Base-by-base conservation (phyloP, 2,888 invertebrate species). In the Thalpophila matura region DNA sequence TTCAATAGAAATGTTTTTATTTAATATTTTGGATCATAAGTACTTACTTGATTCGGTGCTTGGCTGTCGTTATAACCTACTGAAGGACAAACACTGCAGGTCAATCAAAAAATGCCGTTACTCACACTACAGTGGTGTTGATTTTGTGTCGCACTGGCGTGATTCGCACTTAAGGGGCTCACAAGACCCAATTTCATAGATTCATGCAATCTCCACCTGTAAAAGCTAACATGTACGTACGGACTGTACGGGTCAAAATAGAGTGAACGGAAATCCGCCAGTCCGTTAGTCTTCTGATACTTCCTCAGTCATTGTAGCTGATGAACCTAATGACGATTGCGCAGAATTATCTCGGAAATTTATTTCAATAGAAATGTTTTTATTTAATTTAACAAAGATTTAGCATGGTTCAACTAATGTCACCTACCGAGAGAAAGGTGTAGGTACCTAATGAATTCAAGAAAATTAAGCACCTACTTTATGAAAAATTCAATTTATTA, bases 61-160 rank as follows among this genome's bases (percentile, higher is more conserved):
- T 49, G 4, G n/a, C 16, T 46, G 29, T 26, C 26, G 50, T 18
- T 18, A 6, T 55, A 31, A 62, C 63, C 50, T n/a, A 64, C 42
- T 42, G n/a, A 24, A 33, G 22, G 16, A 51, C 5, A 42, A 47
- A 40, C 18, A 24, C 26, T 49, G 35, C 46, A 67, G 10, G 51
- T 51, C 27, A 24, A 47, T 56, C 55, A 43, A 55, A 38, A n/a
- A 37, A 16, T 33, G 0, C 55, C 71, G 71, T 56, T 51, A 37
- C 7, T 18, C 14, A 14, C 1, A 4, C 33, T 38, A 63, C 55
- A 18, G 64, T 55, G 24, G 37, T n/a, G 43, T 40, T 14, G 3
- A 47, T 47, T 43, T 37, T 29, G n/a, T n/a, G n/a, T n/a, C n/a
- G n/a, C n/a, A n/a, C n/a, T n/a, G n/a, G n/a, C n/a, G n/a, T n/a